Conservation (phyloP, 1,140 invertebrate genomes). For the Heterodera carotae region DNA sequence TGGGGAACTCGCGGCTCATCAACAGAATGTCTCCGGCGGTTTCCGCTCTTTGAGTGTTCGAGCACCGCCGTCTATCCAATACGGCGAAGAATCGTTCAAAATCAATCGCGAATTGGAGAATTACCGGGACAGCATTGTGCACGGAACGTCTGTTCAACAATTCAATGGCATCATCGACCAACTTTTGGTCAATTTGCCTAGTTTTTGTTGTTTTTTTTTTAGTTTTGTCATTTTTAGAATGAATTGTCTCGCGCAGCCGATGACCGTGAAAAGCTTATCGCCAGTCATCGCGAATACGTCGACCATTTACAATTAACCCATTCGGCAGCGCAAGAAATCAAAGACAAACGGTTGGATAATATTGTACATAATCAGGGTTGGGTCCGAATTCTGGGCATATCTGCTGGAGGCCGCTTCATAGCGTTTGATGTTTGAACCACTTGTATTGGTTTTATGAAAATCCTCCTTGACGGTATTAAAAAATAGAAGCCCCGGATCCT, state of each 20-base stretch:
- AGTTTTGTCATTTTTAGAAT: slow-evolving; percentile 16
- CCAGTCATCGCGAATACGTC: slow-evolving; percentile 41
- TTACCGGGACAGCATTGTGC: slow-evolving; percentile 41
- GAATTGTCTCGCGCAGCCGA: slow-evolving; percentile 49
- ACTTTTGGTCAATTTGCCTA: slow-evolving; percentile 29
- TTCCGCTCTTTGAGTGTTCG: slow-evolving; percentile 12
- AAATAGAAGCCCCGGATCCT: too few relatives aligned
- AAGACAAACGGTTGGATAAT: slow-evolving; percentile 41
- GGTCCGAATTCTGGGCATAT: too few relatives aligned
- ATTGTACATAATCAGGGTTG: too few relatives aligned
- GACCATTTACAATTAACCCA: slow-evolving; percentile 45
- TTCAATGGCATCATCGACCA: slow-evolving; percentile 49
- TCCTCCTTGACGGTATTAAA: too few relatives aligned
- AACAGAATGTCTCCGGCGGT: not conserved
- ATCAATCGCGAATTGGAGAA: slow-evolving; percentile 31
- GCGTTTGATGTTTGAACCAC: too few relatives aligned
- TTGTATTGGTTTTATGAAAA: too few relatives aligned
- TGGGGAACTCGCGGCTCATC: not conserved
- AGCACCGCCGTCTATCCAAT: not conserved
- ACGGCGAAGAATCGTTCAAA: slow-evolving; percentile 5
- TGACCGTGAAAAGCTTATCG: slow-evolving; percentile 32
- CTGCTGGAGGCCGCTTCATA: too few relatives aligned
- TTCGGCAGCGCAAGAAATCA: slow-evolving; percentile 42
- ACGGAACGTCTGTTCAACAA: slow-evolving; percentile 38
- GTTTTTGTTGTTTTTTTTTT: slow-evolving; percentile 22